Evolutionary conservation across 2,113 vertebrate species (phyloP).

Genomic region (Rhipidura dahli): DNA sequence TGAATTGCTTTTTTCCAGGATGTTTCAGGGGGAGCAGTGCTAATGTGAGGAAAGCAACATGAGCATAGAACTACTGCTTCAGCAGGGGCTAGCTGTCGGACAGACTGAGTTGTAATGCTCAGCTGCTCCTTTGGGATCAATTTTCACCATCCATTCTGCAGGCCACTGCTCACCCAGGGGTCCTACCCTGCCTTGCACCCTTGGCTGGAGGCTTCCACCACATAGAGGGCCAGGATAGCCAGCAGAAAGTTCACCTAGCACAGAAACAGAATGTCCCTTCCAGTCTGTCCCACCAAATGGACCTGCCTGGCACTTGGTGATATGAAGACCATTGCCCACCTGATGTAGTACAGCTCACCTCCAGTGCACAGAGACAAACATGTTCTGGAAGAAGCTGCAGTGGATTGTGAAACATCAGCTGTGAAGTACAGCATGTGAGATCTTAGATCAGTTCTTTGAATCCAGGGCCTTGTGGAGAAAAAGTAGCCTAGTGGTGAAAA

Average conservation of each 20-base stretch:
- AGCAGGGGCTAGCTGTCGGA: neutral
- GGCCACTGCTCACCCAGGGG: neutral
- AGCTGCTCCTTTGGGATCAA: neutral
- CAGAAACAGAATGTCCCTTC: neutral
- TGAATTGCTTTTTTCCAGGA: neutral
- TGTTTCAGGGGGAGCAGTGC: neutral
- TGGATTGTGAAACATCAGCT: neutral
- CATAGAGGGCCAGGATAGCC: neutral
- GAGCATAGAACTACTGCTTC: neutral
- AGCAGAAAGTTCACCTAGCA: neutral
- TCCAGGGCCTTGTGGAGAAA: neutral
- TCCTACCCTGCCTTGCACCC: neutral
- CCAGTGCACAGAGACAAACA: neutral
- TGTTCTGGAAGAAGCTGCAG: neutral
- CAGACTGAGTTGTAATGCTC: neutral
- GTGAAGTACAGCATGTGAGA: neutral
- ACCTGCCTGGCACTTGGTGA: fast-evolving
- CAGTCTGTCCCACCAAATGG: neutral
- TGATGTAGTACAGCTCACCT: neutral
- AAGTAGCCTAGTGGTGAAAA: neutral
- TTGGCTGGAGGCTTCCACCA: neutral
- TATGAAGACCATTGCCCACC: fast-evolving
- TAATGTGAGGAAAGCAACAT: neutral
- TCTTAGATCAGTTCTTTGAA: neutral
- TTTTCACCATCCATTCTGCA: neutral